These are phyloP conservation scores for Habrosyne pyritoides DNA, from an alignment of 2,888 invertebrate species.

Conservation along the genomic window DNA sequence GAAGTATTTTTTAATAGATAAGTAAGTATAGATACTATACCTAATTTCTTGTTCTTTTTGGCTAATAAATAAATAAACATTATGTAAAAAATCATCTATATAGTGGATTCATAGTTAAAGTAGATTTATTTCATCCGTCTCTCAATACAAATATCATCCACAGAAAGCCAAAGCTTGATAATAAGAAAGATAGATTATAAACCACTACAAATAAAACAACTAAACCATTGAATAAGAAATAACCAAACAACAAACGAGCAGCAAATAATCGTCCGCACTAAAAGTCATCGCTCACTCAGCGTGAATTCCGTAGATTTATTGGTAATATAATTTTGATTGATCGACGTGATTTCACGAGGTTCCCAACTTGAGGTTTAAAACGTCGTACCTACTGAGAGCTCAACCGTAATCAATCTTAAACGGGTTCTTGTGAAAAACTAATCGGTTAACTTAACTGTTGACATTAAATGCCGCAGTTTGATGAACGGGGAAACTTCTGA, in stretches of 20 bases:
- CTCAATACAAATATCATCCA: no score
- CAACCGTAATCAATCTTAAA: slow-evolving; percentile 58
- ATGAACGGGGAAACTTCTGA: background rate
- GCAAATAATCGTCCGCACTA: slow-evolving; percentile 42
- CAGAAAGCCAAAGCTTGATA: no score
- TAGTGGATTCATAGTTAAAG: no score
- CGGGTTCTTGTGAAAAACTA: slow-evolving; percentile 32
- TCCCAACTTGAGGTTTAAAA: slow-evolving; percentile 57
- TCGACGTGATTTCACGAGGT: slow-evolving; percentile 52
- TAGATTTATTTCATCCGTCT: no score
- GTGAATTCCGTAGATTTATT: slow-evolving; percentile 75
- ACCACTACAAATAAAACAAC: background rate
- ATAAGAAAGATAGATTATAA: no score
- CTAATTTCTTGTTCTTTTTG: no score
- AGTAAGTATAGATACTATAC: no score
- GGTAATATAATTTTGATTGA: slow-evolving; percentile 83
- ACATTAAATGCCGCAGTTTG: background rate
- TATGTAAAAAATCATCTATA: no score
- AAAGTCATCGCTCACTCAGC: slow-evolving; percentile 41
- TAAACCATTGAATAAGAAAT: background rate
- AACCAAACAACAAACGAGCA: background rate
- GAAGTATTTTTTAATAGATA: no score
- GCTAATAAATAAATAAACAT: no score
- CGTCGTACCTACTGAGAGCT: slow-evolving; percentile 49
- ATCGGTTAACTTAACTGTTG: slow-evolving; percentile 17